Conservation (phyloP, 2,797 vertebrate genomes). For the Hozukius guyotensis region DNA sequence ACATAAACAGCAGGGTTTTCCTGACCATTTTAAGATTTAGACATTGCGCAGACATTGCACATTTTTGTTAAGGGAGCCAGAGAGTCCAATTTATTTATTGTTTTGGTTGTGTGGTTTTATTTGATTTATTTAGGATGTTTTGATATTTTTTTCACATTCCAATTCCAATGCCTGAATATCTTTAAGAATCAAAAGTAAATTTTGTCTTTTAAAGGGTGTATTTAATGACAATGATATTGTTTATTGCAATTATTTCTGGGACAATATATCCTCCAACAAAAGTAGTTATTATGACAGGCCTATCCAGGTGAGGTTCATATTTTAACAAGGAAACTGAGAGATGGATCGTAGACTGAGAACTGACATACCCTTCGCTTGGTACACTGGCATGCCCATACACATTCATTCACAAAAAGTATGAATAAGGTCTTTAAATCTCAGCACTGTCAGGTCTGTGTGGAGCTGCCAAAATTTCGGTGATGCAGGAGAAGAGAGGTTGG, state of each 20-base stretch:
- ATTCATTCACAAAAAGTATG: slow-evolving; percentile 28
- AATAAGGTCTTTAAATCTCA: slow-evolving; percentile 23
- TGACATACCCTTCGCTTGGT: background rate
- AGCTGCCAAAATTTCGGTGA: slow-evolving; percentile 88
- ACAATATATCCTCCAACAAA: background rate
- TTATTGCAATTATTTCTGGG: background rate
- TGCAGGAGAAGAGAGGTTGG: slow-evolving; percentile 88
- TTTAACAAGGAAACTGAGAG: slow-evolving; percentile 76
- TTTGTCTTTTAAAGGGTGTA: too few species aligned
- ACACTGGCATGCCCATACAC: background rate
- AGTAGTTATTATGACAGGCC: background rate
- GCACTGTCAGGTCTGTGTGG: slow-evolving; percentile 83
- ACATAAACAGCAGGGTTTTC: too few species aligned
- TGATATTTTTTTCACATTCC: too few species aligned
- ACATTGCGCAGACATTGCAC: too few species aligned
- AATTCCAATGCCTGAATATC: too few species aligned
- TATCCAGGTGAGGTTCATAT: slow-evolving; percentile 68
- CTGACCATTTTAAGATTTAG: too few species aligned
- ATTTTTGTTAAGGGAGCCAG: too few species aligned
- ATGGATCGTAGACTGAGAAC: slow-evolving; percentile 73
- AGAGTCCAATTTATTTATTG: too few species aligned
- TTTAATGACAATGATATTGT: background rate
- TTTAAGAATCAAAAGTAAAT: too few species aligned
- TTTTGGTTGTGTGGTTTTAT: too few species aligned
- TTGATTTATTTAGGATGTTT: too few species aligned